Evolutionary conservation across 2,113 vertebrate species (phyloP).

Genomic region (Bubo bubo): DNA sequence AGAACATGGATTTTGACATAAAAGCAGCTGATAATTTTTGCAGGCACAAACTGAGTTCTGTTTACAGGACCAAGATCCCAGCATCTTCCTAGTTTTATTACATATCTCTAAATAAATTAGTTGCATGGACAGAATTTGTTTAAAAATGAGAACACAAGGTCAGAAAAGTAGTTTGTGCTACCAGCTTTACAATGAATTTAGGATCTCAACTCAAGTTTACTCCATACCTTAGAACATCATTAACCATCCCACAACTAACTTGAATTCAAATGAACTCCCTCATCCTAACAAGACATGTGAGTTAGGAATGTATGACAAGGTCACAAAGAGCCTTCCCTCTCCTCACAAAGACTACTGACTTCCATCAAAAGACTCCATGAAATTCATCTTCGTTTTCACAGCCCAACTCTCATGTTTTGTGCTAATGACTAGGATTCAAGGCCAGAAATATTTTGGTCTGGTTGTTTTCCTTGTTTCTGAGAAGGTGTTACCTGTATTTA

Average conservation of each 20-base stretch:
- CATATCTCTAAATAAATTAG: not conserved
- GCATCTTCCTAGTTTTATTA: not conserved
- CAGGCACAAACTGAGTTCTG: not conserved
- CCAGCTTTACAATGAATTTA: not conserved
- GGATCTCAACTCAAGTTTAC: not conserved
- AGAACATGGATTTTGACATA: not conserved
- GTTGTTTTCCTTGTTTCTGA: not conserved
- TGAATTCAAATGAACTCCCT: not conserved
- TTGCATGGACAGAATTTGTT: not conserved
- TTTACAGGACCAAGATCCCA: not conserved
- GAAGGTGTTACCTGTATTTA: not conserved
- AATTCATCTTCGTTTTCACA: not conserved
- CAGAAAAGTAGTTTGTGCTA: not conserved
- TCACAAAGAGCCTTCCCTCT: not conserved
- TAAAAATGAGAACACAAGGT: not conserved
- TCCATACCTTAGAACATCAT: not conserved
- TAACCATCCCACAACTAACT: not conserved
- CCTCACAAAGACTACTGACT: not conserved
- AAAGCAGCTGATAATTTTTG: not conserved
- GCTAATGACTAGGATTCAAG: not conserved
- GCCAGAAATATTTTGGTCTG: not conserved
- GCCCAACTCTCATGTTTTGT: not conserved
- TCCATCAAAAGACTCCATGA: not conserved
- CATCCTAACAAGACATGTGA: not conserved
- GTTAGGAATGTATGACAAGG: not conserved